Percentiles rank a stretch among this genome's conserved stretches.
These are phyloP conservation scores for Brassicogethes aeneus DNA, from an alignment of 2,888 invertebrate species.

Conservation along the genomic window DNA sequence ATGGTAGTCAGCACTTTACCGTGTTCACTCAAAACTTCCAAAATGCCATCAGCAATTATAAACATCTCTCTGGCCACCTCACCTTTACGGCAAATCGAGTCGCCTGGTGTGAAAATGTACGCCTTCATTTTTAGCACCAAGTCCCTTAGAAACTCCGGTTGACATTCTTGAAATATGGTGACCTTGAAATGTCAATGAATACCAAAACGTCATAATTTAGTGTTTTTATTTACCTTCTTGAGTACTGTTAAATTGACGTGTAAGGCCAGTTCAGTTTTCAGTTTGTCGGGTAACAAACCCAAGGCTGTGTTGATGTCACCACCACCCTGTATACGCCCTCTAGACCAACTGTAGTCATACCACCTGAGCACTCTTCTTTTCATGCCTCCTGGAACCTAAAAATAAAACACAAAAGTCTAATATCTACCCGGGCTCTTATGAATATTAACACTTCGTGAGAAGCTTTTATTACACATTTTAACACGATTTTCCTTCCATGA, in stretches of 20 bases:
- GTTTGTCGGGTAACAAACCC: slow-evolving; percentile 87
- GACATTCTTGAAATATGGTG: slow-evolving; percentile 94
- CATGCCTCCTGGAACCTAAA: slow-evolving; percentile 83
- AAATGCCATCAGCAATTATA: slow-evolving; percentile 93
- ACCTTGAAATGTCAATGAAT: no score
- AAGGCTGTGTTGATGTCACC: slow-evolving; percentile 94
- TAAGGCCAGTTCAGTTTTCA: slow-evolving; percentile 92
- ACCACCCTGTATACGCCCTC: slow-evolving; percentile 90
- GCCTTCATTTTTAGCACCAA: slow-evolving; percentile 97
- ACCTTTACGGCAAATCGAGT: slow-evolving; percentile 92
- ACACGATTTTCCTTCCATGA: no score
- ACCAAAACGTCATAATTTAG: no score
- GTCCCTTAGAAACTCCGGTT: slow-evolving; percentile 94
- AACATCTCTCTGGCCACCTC: slow-evolving; percentile 91
- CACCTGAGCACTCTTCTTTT: slow-evolving; percentile 90
- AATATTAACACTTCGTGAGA: no score
- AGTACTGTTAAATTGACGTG: slow-evolving; percentile 92
- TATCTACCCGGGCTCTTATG: no score
- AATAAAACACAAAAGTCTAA: slow-evolving; percentile 5
- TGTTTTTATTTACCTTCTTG: slow-evolving; percentile 67
- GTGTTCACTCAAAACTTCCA: slow-evolving; percentile 91
- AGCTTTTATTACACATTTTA: no score
- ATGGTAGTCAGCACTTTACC: slow-evolving; percentile 89
- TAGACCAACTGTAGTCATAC: slow-evolving; percentile 98
- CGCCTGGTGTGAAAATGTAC: slow-evolving; percentile 95